These are phyloP conservation scores for Ypsolopha sequella DNA, from an alignment of 2,888 invertebrate genomes.

Conservation along the genomic window DNA sequence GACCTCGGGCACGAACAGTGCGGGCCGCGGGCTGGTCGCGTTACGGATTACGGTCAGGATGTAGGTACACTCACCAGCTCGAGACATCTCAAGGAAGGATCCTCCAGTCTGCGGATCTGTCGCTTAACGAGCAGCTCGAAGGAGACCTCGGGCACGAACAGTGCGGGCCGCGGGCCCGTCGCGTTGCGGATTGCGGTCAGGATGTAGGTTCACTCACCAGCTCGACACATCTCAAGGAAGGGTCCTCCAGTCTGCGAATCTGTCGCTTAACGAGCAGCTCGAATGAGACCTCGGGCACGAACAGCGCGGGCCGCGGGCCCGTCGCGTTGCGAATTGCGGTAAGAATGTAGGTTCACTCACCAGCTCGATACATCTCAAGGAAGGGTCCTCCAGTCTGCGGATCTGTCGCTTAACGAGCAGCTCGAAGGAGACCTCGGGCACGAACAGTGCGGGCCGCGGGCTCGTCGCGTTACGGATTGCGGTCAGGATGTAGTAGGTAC, in stretches of 20 bases:
- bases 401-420: constrained; percentile 98
- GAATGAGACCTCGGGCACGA: too few relatives aligned
- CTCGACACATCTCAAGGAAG: too few relatives aligned
- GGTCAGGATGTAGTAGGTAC: too few relatives aligned
- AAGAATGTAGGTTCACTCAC: constrained; percentile 59
- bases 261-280: too few relatives aligned
- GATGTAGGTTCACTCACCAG: too few relatives aligned
- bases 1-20: constrained; percentile 93
- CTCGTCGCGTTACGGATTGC: constrained; percentile 99
- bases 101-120: too few relatives aligned
- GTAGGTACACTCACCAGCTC: too few relatives aligned
- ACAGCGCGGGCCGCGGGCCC: too few relatives aligned
- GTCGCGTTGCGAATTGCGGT: too few relatives aligned
- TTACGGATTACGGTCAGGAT: constrained; percentile 98
- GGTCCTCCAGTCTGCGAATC: too few relatives aligned
- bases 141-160: constrained; percentile 95
- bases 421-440: constrained; percentile 97
- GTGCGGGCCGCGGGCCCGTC: constrained; percentile 91
- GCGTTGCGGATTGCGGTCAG: constrained; percentile 99
- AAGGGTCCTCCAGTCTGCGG: constrained; percentile 95
- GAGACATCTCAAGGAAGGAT: too few relatives aligned
- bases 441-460: constrained; percentile 90
- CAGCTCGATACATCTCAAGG: constrained; percentile 95
- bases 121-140: too few relatives aligned
- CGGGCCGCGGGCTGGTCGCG: constrained; percentile 95